Base-by-base conservation (phyloP, 2,888 invertebrate genomes). In the Drosophila sordidula region DNA sequence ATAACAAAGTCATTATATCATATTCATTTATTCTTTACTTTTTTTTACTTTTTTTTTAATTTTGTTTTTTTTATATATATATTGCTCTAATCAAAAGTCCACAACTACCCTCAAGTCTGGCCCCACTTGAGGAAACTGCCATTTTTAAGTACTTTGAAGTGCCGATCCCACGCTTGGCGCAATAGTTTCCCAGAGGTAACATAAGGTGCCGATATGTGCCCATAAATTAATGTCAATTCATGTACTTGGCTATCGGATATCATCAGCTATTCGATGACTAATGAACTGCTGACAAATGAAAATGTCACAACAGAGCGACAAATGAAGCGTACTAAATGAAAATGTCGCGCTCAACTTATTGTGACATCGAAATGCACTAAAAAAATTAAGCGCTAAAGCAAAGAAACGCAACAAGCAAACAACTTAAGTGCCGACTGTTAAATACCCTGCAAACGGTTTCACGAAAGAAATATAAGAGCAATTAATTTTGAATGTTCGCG, bases 211-310 rank as follows among this genome's bases (percentile, higher is more conserved):
- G 59, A 75, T 75, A 61, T 59, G 71, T 34, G 63, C 59, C 32
- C 59, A 75, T 75, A 67, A 75, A 75, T 75, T 75, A 75, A 29
- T 62, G 70, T 56, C 67, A 75, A 52, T 70, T 47, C 51, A 29
- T 38, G 8, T 34, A 18, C 32, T 32, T 9, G 34, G 39, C 45
- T 62, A 65, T 65, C 57, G 16, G 41, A 26, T 67, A 46, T 50
- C 66, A 55, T 25, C 12, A 14, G 29, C 34, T 14, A 38, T 47
- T 67, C 51, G 59, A 62, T 86, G 86, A 85, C 74, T 84, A 86
- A 86, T 87, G 87, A 84, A 77, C 72, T 77, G 85, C 47, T 80
- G 85, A 86, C 87, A 86, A 87, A 85, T 85, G 80, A 80, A 77
- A 84, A 67, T 85, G 85, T 86, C 87, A 87, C 85, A 86, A 82